Evolutionary conservation across 2,797 vertebrate genomes (phyloP).

Genomic region (Iguana delicatissima): DNA sequence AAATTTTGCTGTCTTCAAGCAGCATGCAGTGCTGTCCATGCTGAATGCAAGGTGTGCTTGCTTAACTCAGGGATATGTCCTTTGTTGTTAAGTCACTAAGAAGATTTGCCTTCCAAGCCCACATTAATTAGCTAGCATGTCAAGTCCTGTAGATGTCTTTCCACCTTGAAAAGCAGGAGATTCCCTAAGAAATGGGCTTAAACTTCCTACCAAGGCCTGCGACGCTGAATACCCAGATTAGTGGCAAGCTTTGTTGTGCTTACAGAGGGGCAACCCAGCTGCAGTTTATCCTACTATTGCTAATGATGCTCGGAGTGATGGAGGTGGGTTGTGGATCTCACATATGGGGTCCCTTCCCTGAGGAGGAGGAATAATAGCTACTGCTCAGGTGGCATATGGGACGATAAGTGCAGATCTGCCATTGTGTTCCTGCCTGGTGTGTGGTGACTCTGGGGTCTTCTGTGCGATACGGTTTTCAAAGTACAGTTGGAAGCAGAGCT

Average conservation of each 20-base stretch:
- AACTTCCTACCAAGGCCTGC: conserved; percentile 73
- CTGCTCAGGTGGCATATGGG: conserved; percentile 68
- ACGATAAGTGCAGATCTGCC: conserved; percentile 64
- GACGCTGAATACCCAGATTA: conserved; percentile 74
- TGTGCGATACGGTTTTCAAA: conserved; percentile 58
- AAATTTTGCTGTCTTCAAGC: conserved; percentile 49
- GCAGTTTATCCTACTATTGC: conserved; percentile 75
- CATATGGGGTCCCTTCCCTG: conserved; percentile 71
- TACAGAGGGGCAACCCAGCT: conserved; percentile 68
- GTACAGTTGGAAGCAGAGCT: conserved; percentile 54
- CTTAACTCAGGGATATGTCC: conserved; percentile 74
- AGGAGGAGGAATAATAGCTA: conserved; percentile 72
- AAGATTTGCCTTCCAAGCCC: conserved; percentile 73
- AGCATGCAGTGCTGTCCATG: conserved; percentile 62
- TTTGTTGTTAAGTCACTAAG: conserved; percentile 73
- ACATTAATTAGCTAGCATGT: conserved; percentile 72
- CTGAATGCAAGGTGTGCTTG: conserved; percentile 74
- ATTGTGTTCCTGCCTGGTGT: conserved; percentile 59
- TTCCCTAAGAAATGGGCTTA: conserved; percentile 74
- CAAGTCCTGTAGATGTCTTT: conserved; percentile 72
- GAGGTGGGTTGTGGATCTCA: conserved; percentile 68
- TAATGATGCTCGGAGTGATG: conserved; percentile 77
- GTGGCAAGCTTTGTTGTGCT: conserved; percentile 56
- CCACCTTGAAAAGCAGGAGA: conserved; percentile 70
- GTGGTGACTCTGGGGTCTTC: conserved; percentile 44